Evolutionary conservation across 1,140 invertebrate genomes (phyloP).

Genomic region (Papilio dardanus): DNA sequence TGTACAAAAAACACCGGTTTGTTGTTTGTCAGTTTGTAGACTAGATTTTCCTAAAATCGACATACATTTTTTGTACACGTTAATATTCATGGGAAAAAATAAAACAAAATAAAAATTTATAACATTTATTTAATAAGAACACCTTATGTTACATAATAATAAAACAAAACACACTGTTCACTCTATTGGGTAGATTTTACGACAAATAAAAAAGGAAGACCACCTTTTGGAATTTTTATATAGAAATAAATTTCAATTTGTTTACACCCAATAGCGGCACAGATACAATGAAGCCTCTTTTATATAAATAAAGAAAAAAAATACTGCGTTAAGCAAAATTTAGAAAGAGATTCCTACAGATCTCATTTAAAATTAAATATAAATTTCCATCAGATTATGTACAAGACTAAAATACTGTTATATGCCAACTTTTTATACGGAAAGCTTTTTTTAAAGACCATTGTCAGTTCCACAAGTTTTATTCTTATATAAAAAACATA

Average conservation of each 20-base stretch:
- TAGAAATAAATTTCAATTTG: background rate
- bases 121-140: slow-evolving; percentile 30
- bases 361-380: background rate
- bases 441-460: no score
- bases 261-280: slow-evolving; percentile 1
- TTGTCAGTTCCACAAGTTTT: no score
- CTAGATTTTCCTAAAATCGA: no score
- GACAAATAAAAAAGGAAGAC: slow-evolving; percentile 17
- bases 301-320: slow-evolving; percentile 5
- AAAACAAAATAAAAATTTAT: slow-evolving; percentile 29
- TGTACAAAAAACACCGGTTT: no score
- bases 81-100: background rate
- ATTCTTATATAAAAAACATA: no score
- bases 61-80: no score
- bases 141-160: slow-evolving; percentile 24
- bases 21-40: no score
- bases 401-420: no score
- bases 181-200: background rate
- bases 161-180: slow-evolving; percentile 13
- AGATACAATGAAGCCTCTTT: slow-evolving; percentile 26
- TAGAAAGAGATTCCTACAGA: slow-evolving; percentile 24
- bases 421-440: no score
- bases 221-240: background rate
- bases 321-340: slow-evolving; percentile 11
- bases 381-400: background rate